Evolutionary conservation across 2,113 vertebrate species (phyloP).

Genomic region (Sinocyclocheilus maitianheensis): DNA sequence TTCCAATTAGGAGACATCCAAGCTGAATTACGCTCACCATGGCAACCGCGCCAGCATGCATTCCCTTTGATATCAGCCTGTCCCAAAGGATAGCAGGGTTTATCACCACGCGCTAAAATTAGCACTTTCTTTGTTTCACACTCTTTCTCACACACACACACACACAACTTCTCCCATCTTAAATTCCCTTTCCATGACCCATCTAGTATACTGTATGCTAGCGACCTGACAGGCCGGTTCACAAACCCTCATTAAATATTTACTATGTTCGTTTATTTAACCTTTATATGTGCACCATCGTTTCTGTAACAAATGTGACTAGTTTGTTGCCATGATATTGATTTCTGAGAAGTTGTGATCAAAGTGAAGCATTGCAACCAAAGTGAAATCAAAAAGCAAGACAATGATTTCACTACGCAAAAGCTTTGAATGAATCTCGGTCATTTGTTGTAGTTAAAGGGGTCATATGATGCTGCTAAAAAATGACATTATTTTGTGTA

Average conservation of each 20-base stretch:
- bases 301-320: background rate
- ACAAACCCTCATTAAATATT: background rate
- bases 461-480: too few species aligned
- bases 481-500: too few species aligned
- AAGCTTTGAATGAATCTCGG: too few species aligned
- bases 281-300: background rate
- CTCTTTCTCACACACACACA: constrained; percentile 6
- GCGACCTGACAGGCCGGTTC: background rate
- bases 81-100: constrained; percentile 67
- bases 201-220: background rate
- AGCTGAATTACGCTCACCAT: constrained; percentile 72
- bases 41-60: constrained; percentile 72
- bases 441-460: too few species aligned
- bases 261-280: background rate
- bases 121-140: constrained; percentile 55
- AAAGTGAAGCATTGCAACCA: background rate
- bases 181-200: too few species aligned
- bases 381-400: too few species aligned
- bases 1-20: constrained; percentile 69
- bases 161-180: too few species aligned
- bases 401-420: too few species aligned
- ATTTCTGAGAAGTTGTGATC: background rate
- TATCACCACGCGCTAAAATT: constrained; percentile 72
- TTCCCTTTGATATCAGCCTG: constrained; percentile 70
- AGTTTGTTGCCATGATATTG: background rate